Percentiles rank a stretch among this genome's conserved stretches.
phyloP scores from a whole-genome alignment of 2,113 vertebrate genomes.

The Thinocorus orbignyianus region DNA sequence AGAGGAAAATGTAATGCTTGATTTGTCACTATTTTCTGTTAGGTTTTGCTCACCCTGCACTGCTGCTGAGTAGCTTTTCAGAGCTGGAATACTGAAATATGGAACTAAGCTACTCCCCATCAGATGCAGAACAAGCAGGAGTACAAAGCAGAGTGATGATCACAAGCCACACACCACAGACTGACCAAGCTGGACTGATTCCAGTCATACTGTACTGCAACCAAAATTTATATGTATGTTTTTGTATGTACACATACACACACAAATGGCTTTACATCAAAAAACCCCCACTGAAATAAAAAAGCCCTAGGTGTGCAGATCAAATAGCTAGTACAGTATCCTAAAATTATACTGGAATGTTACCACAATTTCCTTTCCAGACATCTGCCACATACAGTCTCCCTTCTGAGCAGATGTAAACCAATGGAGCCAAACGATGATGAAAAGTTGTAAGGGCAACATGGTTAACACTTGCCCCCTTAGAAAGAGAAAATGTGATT shows the following conservation, averaged over 20 bases:
- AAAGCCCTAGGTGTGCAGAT: background rate
- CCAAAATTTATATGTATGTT: background rate
- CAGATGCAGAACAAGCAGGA: background rate
- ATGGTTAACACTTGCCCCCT: background rate
- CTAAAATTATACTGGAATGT: slow-evolving; percentile 12
- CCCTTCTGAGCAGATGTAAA: background rate
- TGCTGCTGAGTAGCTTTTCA: background rate
- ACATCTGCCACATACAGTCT: background rate
- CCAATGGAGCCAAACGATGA: background rate
- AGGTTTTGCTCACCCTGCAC: background rate
- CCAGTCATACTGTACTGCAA: background rate
- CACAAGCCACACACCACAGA: background rate
- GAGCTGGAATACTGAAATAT: background rate
- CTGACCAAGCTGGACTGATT: background rate
- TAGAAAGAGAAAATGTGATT: slow-evolving; percentile 1
- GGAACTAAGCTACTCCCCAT: background rate
- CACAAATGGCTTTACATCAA: background rate
- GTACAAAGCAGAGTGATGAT: background rate
- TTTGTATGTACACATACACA: background rate
- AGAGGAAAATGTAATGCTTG: background rate
- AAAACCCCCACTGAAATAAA: background rate
- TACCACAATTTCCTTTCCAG: slow-evolving; percentile 21
- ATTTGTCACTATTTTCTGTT: background rate
- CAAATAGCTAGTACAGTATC: background rate
- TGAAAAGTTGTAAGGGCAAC: background rate